Evolutionary conservation across 2,888 invertebrate species (phyloP).

Genomic region (Ariolimax columbianus): DNA sequence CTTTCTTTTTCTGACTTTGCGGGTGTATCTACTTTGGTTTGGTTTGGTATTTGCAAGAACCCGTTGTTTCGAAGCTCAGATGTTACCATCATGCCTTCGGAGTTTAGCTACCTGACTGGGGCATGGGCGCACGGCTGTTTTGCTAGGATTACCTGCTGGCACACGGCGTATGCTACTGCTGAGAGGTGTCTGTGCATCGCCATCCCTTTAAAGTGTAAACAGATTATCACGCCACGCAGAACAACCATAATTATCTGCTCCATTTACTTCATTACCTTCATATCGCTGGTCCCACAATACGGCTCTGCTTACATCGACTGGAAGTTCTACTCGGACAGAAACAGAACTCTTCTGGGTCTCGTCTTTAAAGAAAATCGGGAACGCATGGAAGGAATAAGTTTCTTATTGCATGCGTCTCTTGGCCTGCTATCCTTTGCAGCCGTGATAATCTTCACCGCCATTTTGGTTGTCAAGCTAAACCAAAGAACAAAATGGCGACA

Average conservation of each 20-base stretch:
- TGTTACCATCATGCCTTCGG: neutral
- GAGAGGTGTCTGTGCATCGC: slow-evolving; percentile 20
- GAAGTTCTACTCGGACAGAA: slow-evolving; percentile 20
- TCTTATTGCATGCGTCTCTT: slow-evolving; percentile 1
- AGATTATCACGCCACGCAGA: slow-evolving; percentile 4
- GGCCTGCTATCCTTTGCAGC: slow-evolving; percentile 10
- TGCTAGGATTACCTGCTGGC: slow-evolving; percentile 34
- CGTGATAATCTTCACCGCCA: slow-evolving; percentile 17
- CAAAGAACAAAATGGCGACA: slow-evolving; percentile 23
- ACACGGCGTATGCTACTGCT: slow-evolving; percentile 14
- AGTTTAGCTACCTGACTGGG: slow-evolving; percentile 22
- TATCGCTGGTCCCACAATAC: neutral
- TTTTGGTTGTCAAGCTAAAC: slow-evolving; percentile 7
- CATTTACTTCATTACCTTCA: slow-evolving; percentile 2
- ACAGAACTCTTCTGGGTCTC: slow-evolving; percentile 14
- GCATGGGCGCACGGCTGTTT: slow-evolving; percentile 23
- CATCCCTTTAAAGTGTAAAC: slow-evolving; percentile 9
- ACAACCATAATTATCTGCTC: slow-evolving; percentile 8
- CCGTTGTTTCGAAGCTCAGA: slow-evolving; percentile 12
- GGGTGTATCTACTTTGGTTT: slow-evolving; percentile 9
- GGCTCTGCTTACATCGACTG: slow-evolving; percentile 21
- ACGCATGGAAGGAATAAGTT: slow-evolving; percentile 16
- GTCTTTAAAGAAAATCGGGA: neutral
- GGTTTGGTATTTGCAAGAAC: slow-evolving; percentile 32
- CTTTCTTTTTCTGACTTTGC: slow-evolving; percentile 20